phyloP scores from a whole-genome alignment of 2,797 vertebrate genomes.

The Smutsia gigantea region DNA sequence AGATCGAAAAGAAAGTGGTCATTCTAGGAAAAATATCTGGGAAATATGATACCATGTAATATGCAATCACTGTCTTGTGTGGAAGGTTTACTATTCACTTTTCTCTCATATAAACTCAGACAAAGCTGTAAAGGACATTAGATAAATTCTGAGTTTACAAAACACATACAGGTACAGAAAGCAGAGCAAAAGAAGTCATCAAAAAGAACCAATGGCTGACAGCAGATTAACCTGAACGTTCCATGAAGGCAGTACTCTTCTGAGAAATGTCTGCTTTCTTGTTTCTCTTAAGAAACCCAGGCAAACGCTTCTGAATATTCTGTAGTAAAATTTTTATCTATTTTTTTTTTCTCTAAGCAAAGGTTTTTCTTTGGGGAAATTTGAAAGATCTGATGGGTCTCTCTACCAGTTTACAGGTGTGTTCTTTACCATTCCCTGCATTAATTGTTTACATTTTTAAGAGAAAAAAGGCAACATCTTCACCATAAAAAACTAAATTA shows the following conservation, averaged over 20 bases:
- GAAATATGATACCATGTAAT: neutral
- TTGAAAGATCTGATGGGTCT: neutral
- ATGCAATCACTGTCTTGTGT: neutral
- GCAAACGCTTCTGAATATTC: neutral
- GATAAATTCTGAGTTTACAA: neutral
- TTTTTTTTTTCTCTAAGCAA: neutral
- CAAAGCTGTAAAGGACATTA: neutral
- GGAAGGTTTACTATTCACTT: neutral
- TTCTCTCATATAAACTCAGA: neutral
- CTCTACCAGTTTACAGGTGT: neutral
- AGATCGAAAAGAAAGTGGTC: neutral
- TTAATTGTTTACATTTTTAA: neutral
- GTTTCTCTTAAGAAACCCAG: neutral
- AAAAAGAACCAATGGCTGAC: neutral
- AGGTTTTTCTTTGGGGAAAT: neutral
- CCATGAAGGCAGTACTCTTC: neutral
- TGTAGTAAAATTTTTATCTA: neutral
- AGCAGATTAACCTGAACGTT: neutral
- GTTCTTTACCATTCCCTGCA: fast-evolving
- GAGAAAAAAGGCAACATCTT: neutral
- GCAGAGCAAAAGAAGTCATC: neutral
- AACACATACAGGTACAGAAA: neutral
- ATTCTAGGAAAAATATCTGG: neutral
- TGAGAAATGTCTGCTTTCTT: neutral
- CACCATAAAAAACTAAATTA: neutral